A percentile compares a stretch with the other conserved stretches of the same genome.
Evolutionary conservation across 2,888 invertebrate genomes (phyloP).

Genomic region (Tiliacea citrago): DNA sequence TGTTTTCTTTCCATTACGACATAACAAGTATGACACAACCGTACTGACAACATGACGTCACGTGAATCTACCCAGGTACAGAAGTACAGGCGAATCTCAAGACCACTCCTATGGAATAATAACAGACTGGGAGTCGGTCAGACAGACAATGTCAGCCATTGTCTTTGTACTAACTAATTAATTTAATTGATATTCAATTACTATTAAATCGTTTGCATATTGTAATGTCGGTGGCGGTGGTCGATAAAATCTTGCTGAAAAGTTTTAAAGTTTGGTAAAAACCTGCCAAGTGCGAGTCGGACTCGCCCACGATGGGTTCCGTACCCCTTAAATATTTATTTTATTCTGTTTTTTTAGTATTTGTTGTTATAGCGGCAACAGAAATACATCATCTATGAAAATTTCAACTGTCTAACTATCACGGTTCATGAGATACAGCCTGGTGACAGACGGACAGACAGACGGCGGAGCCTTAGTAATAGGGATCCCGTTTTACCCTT

Average conservation of each 20-base stretch:
- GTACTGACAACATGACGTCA: conserved; percentile 78
- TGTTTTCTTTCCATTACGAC: conserved; percentile 43
- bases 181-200: conserved; percentile 69
- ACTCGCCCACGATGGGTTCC: too few species aligned
- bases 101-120: conserved; percentile 80
- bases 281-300: too few species aligned
- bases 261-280: too few species aligned
- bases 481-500: too few species aligned
- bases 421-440: too few species aligned
- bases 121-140: conserved; percentile 77
- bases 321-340: too few species aligned
- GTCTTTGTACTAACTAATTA: conserved; percentile 82
- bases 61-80: conserved; percentile 67
- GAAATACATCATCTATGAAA: too few species aligned
- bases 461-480: too few species aligned
- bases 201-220: conserved; percentile 34
- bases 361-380: too few species aligned
- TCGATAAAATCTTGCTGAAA: conserved; percentile 2
- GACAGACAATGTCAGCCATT: conserved; percentile 74
- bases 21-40: conserved; percentile 71
- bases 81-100: conserved; percentile 70
- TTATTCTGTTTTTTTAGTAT: too few species aligned
- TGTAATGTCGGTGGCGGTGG: not conserved
- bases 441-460: too few species aligned
- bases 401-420: too few species aligned